Conservation (phyloP, 2,888 invertebrate species). For the Lasius fuliginosus region DNA sequence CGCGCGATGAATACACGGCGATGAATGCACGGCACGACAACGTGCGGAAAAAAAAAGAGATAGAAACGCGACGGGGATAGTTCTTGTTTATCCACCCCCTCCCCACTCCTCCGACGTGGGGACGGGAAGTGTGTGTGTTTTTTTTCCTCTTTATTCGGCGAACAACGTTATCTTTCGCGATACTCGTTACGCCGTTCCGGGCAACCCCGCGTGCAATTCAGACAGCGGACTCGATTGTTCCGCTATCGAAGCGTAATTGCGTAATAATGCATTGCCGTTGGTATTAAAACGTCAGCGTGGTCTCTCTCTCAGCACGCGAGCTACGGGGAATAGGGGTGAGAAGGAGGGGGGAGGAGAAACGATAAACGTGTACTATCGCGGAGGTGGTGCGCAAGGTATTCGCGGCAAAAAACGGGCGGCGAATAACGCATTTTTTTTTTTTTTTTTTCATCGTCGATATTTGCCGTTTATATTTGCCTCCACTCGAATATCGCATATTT, state of each 20-base stretch:
- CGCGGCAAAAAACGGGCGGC: conserved; percentile 20
- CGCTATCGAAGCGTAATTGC: conserved; percentile 60
- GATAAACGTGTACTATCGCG: conserved; percentile 27
- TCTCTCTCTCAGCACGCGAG: conserved; percentile 23
- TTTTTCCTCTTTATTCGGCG: conserved; percentile 22
- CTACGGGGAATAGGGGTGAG: not conserved
- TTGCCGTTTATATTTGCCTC: conserved; percentile 23
- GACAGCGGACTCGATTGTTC: conserved; percentile 55
- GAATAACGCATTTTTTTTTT: not conserved
- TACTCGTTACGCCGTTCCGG: conserved; percentile 57
- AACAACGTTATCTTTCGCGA: conserved; percentile 60
- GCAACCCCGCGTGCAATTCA: conserved; percentile 35
- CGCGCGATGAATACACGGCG: conserved; percentile 43
- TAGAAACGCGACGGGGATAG: not conserved
- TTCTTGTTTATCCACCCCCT: not conserved
- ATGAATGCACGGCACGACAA: conserved; percentile 28
- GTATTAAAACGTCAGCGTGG: conserved; percentile 53
- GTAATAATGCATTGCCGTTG: conserved; percentile 55
- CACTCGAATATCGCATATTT: conserved; percentile 18
- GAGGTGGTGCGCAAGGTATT: not conserved
- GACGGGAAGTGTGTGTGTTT: not conserved
- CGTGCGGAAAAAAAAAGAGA: conserved; percentile 1
- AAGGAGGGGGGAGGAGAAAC: not conserved
- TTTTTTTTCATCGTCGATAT: conserved; percentile 16
- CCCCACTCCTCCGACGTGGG: not conserved